These are phyloP conservation scores for Smutsia gigantea DNA, from an alignment of 2,797 vertebrate species.

Conservation along the genomic window DNA sequence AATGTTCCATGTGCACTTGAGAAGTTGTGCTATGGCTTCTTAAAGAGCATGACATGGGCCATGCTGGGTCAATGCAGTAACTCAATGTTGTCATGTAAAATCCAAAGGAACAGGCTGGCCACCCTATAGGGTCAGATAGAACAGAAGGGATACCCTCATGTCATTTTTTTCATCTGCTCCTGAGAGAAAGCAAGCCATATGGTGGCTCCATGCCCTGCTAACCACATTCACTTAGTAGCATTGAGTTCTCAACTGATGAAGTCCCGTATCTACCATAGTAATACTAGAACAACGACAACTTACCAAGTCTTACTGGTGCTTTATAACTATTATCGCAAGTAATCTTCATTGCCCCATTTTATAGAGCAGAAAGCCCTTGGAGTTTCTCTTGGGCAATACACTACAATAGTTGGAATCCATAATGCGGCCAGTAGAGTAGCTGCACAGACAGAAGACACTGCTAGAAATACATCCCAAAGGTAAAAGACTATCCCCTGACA, in stretches of 20 bases:
- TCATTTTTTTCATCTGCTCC: not conserved
- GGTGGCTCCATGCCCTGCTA: not conserved
- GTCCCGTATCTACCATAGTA: not conserved
- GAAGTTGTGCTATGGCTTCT: not conserved
- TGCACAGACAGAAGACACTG: not conserved
- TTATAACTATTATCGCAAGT: not conserved
- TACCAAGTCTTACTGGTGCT: not conserved
- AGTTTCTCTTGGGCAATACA: not conserved
- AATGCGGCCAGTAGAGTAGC: not conserved
- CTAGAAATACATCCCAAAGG: not conserved
- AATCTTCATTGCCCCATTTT: not conserved
- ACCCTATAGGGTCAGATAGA: not conserved
- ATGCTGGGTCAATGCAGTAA: not conserved
- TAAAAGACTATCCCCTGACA: not conserved
- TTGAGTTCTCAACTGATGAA: not conserved
- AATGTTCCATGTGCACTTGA: too few species aligned
- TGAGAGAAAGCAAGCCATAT: not conserved
- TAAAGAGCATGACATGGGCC: not conserved
- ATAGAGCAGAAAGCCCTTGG: not conserved
- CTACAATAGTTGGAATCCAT: not conserved
- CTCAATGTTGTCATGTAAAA: not conserved
- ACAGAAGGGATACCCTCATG: not conserved
- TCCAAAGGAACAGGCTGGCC: not conserved
- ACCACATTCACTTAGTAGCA: not conserved
- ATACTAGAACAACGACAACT: not conserved